phyloP scores from a whole-genome alignment of 2,888 invertebrate genomes.

The Camptogramma bilineatum region DNA sequence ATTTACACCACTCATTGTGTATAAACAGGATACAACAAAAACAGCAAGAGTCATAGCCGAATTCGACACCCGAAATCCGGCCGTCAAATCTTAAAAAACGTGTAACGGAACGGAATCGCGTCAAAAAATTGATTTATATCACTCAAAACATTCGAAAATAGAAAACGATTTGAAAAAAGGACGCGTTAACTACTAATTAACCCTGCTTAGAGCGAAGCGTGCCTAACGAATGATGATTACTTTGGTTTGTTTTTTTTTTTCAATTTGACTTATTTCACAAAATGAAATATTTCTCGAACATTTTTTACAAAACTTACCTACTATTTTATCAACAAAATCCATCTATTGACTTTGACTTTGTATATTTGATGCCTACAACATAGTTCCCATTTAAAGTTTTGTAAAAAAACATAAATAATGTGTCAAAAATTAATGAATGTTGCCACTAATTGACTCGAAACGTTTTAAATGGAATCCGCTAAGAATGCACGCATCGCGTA shows the following conservation, averaged over 20 bases:
- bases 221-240: slow-evolving; percentile 25
- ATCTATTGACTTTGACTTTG: no score
- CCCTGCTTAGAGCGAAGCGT: slow-evolving; percentile 43
- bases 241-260: slow-evolving; percentile 19
- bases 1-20: slow-evolving; percentile 25
- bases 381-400: no score
- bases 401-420: no score
- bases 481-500: slow-evolving; percentile 23
- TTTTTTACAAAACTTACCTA: no score
- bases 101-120: slow-evolving; percentile 74
- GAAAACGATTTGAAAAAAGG: slow-evolving; percentile 50
- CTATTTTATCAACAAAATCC: no score
- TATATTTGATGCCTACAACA: no score
- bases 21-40: slow-evolving; percentile 61
- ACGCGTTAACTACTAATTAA: slow-evolving; percentile 74
- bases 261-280: background rate
- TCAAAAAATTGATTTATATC: slow-evolving; percentile 78
- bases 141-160: slow-evolving; percentile 58
- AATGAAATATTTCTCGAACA: background rate
- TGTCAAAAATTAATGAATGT: background rate
- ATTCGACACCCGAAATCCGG: slow-evolving; percentile 76
- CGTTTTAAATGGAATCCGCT: background rate
- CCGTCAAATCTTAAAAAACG: slow-evolving; percentile 73
- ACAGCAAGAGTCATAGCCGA: slow-evolving; percentile 58
- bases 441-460: slow-evolving; percentile 21